phyloP scores from a whole-genome alignment of 2,888 invertebrate genomes.

The Pachydiplax longipennis region DNA sequence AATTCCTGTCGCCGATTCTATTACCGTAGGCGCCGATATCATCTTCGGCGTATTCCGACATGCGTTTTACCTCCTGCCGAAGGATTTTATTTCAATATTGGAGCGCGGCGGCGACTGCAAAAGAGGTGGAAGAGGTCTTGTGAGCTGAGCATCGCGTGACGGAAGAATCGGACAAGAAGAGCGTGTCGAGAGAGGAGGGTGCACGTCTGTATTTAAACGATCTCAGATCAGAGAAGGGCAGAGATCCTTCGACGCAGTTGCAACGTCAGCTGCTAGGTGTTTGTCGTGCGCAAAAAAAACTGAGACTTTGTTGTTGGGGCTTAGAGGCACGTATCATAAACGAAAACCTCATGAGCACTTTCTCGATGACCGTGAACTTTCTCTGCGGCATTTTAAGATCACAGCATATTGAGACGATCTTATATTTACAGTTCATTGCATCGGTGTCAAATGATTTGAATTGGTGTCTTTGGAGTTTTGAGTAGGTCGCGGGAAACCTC shows the following conservation, averaged over 20 bases:
- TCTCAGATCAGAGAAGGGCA: background rate
- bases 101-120: background rate
- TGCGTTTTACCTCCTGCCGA: background rate
- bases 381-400: background rate
- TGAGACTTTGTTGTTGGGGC: background rate
- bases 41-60: background rate
- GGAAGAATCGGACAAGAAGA: constrained; percentile 33
- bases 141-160: constrained; percentile 28
- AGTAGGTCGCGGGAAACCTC: too few species aligned
- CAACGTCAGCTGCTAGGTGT: background rate
- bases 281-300: background rate
- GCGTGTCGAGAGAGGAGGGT: constrained; percentile 33
- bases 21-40: background rate
- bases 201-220: background rate
- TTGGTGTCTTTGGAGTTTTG: too few species aligned
- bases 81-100: background rate
- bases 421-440: background rate
- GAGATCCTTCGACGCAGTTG: background rate
- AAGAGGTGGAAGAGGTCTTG: constrained; percentile 4
- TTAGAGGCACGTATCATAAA: background rate
- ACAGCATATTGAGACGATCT: background rate
- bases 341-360: background rate
- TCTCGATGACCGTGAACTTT: background rate
- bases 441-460: too few species aligned
- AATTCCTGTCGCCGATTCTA: background rate